Evolutionary conservation across 2,797 vertebrate genomes (phyloP).

Genomic region (Falco cherrug): DNA sequence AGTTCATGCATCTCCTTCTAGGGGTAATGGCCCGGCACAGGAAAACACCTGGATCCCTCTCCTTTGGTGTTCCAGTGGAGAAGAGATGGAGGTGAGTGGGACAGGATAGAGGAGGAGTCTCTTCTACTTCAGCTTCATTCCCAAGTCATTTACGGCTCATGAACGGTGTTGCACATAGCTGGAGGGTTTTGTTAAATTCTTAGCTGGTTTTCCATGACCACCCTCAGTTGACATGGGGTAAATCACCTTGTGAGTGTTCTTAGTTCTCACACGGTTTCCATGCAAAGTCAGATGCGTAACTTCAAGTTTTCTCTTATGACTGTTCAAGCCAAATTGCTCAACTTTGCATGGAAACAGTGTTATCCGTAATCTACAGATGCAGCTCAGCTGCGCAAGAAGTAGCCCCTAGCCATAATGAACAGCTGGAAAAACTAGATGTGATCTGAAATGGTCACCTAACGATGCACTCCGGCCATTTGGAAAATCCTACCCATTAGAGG

Average conservation of each 20-base stretch:
- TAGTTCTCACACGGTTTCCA: neutral
- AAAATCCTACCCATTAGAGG: neutral
- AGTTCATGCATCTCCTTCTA: neutral
- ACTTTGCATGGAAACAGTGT: neutral
- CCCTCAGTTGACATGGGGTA: neutral
- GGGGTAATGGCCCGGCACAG: neutral
- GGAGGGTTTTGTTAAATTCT: neutral
- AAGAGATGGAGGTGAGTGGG: neutral
- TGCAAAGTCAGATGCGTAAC: accelerated
- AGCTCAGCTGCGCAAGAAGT: neutral
- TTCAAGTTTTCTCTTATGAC: neutral
- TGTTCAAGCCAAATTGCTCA: neutral
- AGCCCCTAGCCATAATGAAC: neutral
- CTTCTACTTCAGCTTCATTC: neutral
- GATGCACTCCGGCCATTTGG: accelerated
- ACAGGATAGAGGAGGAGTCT: neutral
- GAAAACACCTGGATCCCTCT: neutral
- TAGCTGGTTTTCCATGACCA: neutral
- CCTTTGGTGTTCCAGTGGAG: neutral
- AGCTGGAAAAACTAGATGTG: neutral
- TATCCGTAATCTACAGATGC: neutral
- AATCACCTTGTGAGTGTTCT: neutral
- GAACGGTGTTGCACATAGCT: accelerated
- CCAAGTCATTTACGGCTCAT: neutral
- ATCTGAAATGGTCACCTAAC: accelerated